Percentiles rank a stretch among this genome's conserved stretches.
phyloP scores from a whole-genome alignment of 2,113 vertebrate species.

The Myrmophylax atrothorax region DNA sequence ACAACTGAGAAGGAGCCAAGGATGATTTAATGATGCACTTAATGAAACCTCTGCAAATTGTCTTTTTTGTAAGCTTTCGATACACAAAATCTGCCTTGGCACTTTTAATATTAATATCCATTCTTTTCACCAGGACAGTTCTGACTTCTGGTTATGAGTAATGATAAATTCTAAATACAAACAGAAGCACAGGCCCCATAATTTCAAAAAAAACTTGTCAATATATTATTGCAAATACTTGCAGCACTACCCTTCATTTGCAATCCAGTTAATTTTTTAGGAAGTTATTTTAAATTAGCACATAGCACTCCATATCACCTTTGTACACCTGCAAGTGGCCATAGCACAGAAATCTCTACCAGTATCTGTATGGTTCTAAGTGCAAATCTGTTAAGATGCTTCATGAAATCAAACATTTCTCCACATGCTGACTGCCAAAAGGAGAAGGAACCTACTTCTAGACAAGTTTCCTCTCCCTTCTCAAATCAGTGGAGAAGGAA shows the following conservation, averaged over 20 bases:
- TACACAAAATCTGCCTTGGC: constrained; percentile 46
- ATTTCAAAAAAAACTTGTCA: not conserved
- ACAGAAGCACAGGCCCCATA: not conserved
- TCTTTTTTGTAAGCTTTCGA: constrained; percentile 44
- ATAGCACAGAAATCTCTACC: not conserved
- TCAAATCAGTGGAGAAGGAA: not conserved
- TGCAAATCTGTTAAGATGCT: not conserved
- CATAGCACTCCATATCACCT: not conserved
- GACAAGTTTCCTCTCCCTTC: not conserved
- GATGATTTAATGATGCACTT: constrained; percentile 62
- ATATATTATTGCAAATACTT: not conserved
- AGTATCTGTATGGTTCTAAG: not conserved
- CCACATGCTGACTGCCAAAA: not conserved
- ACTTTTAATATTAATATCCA: constrained; percentile 39
- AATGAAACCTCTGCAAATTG: constrained; percentile 51
- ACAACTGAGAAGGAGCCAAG: constrained; percentile 31
- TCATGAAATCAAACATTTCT: not conserved
- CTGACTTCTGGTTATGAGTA: constrained; percentile 41
- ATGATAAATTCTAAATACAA: constrained; percentile 49
- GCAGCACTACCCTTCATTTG: not conserved
- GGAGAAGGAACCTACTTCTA: not conserved
- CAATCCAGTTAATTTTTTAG: not conserved
- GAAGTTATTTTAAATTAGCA: not conserved
- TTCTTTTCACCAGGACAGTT: constrained; percentile 39
- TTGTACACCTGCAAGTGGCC: not conserved